Conservation (phyloP, 2,797 vertebrate species). For the Kryptopterus vitreolus region DNA sequence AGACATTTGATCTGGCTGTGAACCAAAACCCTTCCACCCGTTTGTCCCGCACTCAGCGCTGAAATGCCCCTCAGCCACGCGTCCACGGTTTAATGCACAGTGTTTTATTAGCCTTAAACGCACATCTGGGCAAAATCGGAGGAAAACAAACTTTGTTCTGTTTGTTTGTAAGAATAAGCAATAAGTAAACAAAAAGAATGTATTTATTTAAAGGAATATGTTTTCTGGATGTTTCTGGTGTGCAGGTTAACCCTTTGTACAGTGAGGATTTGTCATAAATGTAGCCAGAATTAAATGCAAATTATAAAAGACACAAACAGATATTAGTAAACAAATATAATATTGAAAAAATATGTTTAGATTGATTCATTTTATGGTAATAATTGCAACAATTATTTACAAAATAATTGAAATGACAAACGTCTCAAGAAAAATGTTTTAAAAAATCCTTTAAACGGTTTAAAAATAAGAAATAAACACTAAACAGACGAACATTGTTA, state of each 20-base stretch:
- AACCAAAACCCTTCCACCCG: neutral
- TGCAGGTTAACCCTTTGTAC: neutral
- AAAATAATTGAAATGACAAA: no score
- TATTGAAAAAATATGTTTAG: no score
- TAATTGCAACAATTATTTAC: no score
- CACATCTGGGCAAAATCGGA: conserved; percentile 30
- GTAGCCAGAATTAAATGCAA: no score
- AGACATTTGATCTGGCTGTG: conserved; percentile 13
- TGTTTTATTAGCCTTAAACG: neutral
- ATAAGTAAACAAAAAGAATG: neutral
- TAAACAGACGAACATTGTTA: no score
- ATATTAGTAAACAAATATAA: no score
- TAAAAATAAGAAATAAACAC: no score
- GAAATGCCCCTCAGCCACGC: neutral
- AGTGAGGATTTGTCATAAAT: no score
- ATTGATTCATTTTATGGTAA: no score
- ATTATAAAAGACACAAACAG: no score
- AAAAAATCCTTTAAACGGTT: no score
- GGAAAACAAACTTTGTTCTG: neutral
- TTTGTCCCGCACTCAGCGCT: neutral
- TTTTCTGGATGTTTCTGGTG: neutral
- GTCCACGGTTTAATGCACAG: neutral
- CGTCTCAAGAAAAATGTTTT: no score
- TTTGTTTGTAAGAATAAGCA: neutral
- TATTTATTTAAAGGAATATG: neutral